These are phyloP conservation scores for Trachythela sp. DNA, from an alignment of 64 coral and sea anemone genomes.

Conservation along the genomic window DNA sequence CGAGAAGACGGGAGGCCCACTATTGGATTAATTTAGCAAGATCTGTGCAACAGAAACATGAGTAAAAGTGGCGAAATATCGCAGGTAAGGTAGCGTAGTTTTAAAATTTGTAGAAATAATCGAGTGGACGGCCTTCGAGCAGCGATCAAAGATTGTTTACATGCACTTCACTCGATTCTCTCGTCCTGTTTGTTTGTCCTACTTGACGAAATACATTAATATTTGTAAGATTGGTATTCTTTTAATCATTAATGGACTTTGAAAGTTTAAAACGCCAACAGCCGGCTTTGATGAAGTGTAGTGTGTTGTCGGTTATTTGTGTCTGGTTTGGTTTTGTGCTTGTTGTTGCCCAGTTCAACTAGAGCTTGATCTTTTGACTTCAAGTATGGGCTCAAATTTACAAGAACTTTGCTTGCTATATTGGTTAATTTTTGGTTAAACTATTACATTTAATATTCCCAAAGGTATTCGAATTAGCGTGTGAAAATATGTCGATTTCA, in stretches of 20 bases:
- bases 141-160: not conserved
- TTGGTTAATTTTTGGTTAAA: not conserved
- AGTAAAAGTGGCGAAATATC: not conserved
- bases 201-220: not conserved
- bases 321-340: not conserved
- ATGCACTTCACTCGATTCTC: not conserved
- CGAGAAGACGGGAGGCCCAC: not conserved
- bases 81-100: not conserved
- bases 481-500: not conserved
- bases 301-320: not conserved
- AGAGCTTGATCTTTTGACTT: not conserved
- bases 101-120: not conserved
- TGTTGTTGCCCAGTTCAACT: not conserved
- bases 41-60: not conserved
- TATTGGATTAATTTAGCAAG: not conserved
- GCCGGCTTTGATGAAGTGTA: not conserved
- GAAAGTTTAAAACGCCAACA: not conserved
- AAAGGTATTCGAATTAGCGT: not conserved
- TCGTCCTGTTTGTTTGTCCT: not conserved
- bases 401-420: not conserved
- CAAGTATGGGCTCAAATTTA: not conserved
- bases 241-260: not conserved
- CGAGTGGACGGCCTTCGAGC: no score
- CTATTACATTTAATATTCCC: not conserved
- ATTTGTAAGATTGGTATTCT: not conserved